Evolutionary conservation across 2,888 invertebrate species (phyloP), one percentile per base, ranked within the genome.

Genomic region (Halictus ligatus): DNA sequence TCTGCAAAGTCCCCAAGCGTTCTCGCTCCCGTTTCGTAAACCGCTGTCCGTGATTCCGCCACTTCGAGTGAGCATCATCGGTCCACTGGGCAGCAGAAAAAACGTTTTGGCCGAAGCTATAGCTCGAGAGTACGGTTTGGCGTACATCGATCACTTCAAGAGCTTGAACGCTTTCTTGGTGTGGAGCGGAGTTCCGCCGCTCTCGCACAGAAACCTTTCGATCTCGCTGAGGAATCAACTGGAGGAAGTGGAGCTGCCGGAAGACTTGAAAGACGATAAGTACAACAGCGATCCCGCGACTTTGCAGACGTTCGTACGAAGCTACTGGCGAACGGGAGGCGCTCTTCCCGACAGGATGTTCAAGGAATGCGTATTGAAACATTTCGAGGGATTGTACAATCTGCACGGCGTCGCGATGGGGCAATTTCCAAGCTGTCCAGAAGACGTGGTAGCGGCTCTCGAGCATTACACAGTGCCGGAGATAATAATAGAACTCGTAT

Each of bases 371-470:
- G 90, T 96, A 50, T 94, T 93, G 46, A 95, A 94, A 50, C 94
- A 96, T 48, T 96, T 96, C 91, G 92, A 96, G 76, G 93, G 95
- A 76, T 96, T 97, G 0, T 96, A 95, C 91, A 94, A 93, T 35
- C 91, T 93, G 7, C 94, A 94, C 29, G 97, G 97, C 8, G 95
- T 97, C 92, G 95, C 97, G 67, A 92, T 97, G 64, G 97, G 97
- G 93, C 96, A 96, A 78, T 97, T 96, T 94, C 97, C 97, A 13
- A 96, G 95, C 92, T 93, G 96, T 83, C 93, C 95, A 10, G 94
- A 94, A 75, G 97, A 97, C 93, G 92, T 96, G 5, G 95, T 96
- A 87, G 95, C 96, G 64, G 96, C 97, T 95, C 83, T 95, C 8
- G 91, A 95, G 43, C 94, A 95, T 89, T 96, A 94, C 91, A 95